Evolutionary conservation across 2,113 vertebrate species (phyloP), one percentile per base, ranked within the genome.

Genomic region (Turdus rufiventris): DNA sequence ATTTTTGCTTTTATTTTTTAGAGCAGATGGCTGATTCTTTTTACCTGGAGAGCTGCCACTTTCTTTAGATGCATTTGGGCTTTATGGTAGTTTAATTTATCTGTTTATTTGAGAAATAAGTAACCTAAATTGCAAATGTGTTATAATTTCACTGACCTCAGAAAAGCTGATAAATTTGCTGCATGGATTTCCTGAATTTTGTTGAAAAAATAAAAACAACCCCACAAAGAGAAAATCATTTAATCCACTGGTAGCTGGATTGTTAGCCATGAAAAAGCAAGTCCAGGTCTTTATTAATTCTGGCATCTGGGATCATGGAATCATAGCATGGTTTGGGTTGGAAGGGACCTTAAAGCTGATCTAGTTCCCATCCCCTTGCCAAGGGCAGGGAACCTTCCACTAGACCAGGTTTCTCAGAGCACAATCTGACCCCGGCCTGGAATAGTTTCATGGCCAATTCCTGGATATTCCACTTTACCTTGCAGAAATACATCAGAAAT

Each of bases 1-100:
- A 26, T 82, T 93, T 93, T 67, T 84, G 73, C 14, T 60, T 51
- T 77, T 53, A 54, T 47, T 65, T 83, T 85, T 88, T 60, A 40
- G 68, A 97, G 68, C 93, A 96, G 94, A 96, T 96, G 93, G 93
- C 79, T 45, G 61, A 86, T 91, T 94, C 75, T 95, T 86, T 94
- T 86, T 88, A 97, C 95, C 95, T 96, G 94, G 96, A 97, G 93
- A 90, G 79, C 65, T 95, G 95, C 95, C 95, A 94, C 76, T 92
- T 95, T 74, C 85, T 91, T 84, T 89, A 93, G 68, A 87, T 92
- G 63, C 73, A 78, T 93, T 91, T 53, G 23, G 63, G 33, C 87
- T 85, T 90, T 82, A 63, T 62, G 60, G 83, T 47, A 79, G 75
- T 88, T 21, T 88, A 79, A 92, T 92, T 91, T 91, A 77, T 94